A percentile compares a stretch with the other conserved stretches of the same genome.
Evolutionary conservation across 2,797 vertebrate genomes (phyloP).

Genomic region (Tamandua tetradactyla): DNA sequence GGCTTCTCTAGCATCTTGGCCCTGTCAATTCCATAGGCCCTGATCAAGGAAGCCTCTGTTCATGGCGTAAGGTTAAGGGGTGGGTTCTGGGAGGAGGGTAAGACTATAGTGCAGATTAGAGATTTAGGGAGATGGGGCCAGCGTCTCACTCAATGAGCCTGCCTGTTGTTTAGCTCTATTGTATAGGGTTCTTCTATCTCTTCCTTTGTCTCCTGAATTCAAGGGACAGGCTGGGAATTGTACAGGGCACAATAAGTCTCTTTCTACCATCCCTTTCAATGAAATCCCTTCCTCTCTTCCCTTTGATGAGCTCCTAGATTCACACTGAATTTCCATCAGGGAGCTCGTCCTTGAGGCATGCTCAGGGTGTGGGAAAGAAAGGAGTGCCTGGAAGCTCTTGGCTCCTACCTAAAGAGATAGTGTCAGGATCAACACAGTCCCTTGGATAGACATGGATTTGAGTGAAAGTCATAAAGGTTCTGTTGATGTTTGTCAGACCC

Average conservation of each 20-base stretch:
- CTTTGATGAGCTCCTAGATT: constrained; percentile 65
- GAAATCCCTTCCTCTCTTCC: constrained; percentile 77
- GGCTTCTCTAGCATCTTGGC: constrained; percentile 68
- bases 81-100: constrained; percentile 62
- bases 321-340: constrained; percentile 64
- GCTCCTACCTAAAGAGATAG: constrained; percentile 62
- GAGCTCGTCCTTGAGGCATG: constrained; percentile 44
- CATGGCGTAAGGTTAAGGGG: constrained; percentile 66
- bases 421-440: constrained; percentile 36
- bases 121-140: constrained; percentile 70
- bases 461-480: background rate
- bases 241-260: constrained; percentile 75
- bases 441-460: background rate
- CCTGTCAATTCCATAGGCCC: constrained; percentile 44
- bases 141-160: constrained; percentile 72
- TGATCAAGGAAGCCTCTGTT: constrained; percentile 76
- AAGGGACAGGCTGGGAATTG: constrained; percentile 79
- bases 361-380: constrained; percentile 65
- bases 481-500: constrained; percentile 27
- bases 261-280: constrained; percentile 75
- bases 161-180: constrained; percentile 78
- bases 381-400: constrained; percentile 25
- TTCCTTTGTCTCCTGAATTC: constrained; percentile 72
- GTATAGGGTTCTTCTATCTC: constrained; percentile 74
- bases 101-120: constrained; percentile 53